Conservation (phyloP, 1,140 invertebrate genomes). For the Holotrichia oblita region DNA sequence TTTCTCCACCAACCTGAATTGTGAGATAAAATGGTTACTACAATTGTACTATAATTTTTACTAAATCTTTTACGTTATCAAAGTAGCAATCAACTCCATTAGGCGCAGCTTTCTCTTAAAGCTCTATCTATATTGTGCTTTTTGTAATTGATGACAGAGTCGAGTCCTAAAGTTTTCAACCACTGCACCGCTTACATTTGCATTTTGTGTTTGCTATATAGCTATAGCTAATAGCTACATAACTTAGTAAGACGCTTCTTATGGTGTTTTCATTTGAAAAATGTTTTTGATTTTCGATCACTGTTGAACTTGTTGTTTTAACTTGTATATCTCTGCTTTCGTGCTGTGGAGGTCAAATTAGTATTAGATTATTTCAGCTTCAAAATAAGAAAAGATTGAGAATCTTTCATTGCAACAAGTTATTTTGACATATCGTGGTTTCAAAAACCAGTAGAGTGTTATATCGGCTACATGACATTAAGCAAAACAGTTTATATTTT, state of each 20-base stretch:
- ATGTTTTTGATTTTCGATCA: too few relatives aligned
- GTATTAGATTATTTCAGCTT: conserved; percentile 61
- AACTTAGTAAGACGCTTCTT: conserved; percentile 71
- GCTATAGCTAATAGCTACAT: conserved; percentile 75
- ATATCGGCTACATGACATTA: too few relatives aligned
- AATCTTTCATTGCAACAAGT: too few relatives aligned
- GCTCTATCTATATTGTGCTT: conserved; percentile 67
- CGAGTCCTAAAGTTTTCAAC: conserved; percentile 72
- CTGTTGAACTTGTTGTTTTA: too few relatives aligned
- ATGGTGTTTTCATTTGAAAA: conserved; percentile 74
- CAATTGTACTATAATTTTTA: neutral
- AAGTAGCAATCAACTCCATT: conserved; percentile 76
- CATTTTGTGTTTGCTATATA: conserved; percentile 76
- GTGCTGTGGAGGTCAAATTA: conserved; percentile 66
- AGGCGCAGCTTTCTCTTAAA: conserved; percentile 69
- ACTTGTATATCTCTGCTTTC: conserved; percentile 71
- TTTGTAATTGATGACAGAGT: conserved; percentile 73
- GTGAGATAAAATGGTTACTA: neutral
- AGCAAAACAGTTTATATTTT: too few relatives aligned
- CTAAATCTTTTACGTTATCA: conserved; percentile 69
- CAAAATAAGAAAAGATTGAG: conserved; percentile 61
- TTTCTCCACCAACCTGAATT: conserved; percentile 58
- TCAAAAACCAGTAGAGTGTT: too few relatives aligned
- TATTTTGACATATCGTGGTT: too few relatives aligned
- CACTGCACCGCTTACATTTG: conserved; percentile 74